Evolutionary conservation across 2,113 vertebrate genomes (phyloP).

Genomic region (Tiliqua scincoides): DNA sequence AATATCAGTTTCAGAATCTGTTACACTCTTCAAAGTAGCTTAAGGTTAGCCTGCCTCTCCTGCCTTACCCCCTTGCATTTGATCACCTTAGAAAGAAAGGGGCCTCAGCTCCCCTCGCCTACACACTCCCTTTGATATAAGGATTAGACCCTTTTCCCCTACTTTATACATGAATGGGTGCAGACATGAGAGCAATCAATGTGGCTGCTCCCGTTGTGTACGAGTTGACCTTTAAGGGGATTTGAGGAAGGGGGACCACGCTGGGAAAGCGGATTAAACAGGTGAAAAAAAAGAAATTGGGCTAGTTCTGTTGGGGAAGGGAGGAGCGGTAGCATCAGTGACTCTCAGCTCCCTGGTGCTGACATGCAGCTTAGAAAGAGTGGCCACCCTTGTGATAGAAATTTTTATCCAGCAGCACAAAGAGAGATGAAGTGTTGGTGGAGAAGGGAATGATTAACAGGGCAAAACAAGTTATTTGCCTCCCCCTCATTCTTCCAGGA

Average conservation of each 20-base stretch:
- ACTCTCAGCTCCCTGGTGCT: not conserved
- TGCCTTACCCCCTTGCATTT: no score
- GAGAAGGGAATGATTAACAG: conserved; percentile 18
- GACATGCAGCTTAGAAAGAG: not conserved
- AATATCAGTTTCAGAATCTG: not conserved
- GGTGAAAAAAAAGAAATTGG: not conserved
- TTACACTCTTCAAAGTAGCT: no score
- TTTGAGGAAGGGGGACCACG: no score
- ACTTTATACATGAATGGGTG: no score
- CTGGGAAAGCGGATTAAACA: not conserved
- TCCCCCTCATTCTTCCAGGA: conserved; percentile 2
- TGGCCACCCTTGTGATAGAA: not conserved
- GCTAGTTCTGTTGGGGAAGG: not conserved
- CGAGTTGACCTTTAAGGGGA: no score
- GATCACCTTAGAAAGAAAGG: no score
- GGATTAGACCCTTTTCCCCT: no score
- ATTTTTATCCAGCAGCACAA: not conserved
- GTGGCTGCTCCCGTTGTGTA: no score
- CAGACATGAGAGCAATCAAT: not conserved
- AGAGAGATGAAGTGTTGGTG: not conserved
- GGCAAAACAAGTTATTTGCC: conserved; percentile 1
- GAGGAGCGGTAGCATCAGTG: not conserved
- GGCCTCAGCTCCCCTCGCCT: no score
- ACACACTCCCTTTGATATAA: no score
- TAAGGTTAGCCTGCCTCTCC: no score